phyloP scores from a whole-genome alignment of 2,888 invertebrate species.

The Leistus spinibarbis region DNA sequence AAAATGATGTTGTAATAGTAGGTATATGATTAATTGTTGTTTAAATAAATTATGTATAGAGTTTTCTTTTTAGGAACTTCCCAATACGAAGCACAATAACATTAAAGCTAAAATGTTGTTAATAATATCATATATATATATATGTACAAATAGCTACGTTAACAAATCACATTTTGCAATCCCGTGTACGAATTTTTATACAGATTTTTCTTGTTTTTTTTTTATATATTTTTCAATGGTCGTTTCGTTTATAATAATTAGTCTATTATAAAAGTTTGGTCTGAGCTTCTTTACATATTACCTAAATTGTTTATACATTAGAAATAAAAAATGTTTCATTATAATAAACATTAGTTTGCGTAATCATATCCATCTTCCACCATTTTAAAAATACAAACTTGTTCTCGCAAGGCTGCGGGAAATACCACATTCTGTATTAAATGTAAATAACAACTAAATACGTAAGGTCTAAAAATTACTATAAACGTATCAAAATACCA shows the following conservation, averaged over 20 bases:
- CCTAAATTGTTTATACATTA: slow-evolving; percentile 9
- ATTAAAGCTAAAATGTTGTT: slow-evolving; percentile 46
- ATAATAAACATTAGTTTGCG: neutral
- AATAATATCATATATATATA: slow-evolving; percentile 46
- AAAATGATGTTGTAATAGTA: neutral
- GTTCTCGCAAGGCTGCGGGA: too few species aligned
- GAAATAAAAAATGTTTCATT: slow-evolving; percentile 5
- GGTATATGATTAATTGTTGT: neutral
- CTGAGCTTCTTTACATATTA: slow-evolving; percentile 26
- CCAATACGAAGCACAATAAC: slow-evolving; percentile 42
- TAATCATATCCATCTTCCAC: neutral
- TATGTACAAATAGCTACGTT: slow-evolving; percentile 37
- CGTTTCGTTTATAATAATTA: slow-evolving; percentile 19
- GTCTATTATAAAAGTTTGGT: slow-evolving; percentile 33
- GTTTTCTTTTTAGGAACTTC: slow-evolving; percentile 42
- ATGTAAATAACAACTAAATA: too few species aligned
- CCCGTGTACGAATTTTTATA: slow-evolving; percentile 16
- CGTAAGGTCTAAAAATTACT: too few species aligned
- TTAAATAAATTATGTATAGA: slow-evolving; percentile 22
- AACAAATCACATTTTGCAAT: slow-evolving; percentile 38
- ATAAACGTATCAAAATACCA: too few species aligned
- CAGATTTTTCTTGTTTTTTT: slow-evolving; percentile 4
- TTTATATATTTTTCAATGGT: slow-evolving; percentile 9
- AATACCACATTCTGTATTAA: too few species aligned
- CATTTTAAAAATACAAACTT: slow-evolving; percentile 5